Conservation (phyloP, 2,113 vertebrate species). For the Chionis minor region DNA sequence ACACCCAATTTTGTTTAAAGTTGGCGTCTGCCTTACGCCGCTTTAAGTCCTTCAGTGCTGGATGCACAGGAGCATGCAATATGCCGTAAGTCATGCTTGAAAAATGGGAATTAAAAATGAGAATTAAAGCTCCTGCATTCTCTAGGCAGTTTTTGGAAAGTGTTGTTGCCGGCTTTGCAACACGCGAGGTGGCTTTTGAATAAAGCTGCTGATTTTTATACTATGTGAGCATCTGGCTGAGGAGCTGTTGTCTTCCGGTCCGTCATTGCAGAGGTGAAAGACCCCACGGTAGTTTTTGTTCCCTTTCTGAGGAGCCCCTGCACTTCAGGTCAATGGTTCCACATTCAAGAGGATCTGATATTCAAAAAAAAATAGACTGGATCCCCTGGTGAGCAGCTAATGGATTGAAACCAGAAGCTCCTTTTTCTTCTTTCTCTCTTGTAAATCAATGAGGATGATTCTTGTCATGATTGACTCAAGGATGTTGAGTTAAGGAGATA, state of each 20-base stretch:
- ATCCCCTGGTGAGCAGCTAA: background rate
- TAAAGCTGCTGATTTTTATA: background rate
- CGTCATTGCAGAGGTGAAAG: background rate
- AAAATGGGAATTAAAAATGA: background rate
- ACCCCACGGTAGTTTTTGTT: background rate
- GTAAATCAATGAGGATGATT: background rate
- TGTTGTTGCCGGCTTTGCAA: background rate
- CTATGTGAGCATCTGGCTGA: background rate
- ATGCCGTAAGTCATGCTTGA: background rate
- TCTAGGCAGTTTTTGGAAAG: background rate
- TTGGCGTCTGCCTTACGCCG: background rate
- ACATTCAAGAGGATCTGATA: background rate
- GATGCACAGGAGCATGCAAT: fast-evolving
- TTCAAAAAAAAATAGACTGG: background rate
- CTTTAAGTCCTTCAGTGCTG: background rate
- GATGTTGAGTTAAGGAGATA: background rate
- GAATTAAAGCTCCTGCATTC: background rate
- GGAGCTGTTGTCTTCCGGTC: background rate
- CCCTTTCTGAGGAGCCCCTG: background rate
- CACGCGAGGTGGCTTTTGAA: background rate
- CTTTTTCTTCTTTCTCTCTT: slow-evolving; percentile 11
- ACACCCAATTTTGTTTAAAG: background rate
- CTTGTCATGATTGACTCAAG: background rate
- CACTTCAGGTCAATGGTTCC: background rate
- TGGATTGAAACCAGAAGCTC: slow-evolving; percentile 23